Percentiles rank a stretch among this genome's conserved stretches.
These are phyloP conservation scores for Dinoponera quadriceps DNA, from an alignment of 1,140 invertebrate species.

Conservation along the genomic window DNA sequence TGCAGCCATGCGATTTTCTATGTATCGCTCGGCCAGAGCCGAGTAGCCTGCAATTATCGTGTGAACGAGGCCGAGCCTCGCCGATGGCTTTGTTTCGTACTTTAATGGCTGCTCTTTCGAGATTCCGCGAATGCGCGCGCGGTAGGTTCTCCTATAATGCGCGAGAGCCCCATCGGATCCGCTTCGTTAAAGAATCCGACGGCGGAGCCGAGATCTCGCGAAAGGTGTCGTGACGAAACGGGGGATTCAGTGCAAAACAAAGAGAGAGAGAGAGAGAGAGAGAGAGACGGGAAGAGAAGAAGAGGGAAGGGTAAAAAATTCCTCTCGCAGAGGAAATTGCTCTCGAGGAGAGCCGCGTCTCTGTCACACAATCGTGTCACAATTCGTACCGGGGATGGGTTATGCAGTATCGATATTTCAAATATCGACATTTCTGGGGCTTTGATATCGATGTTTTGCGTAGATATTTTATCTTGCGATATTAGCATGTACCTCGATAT, in stretches of 20 bases:
- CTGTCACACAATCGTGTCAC: no score
- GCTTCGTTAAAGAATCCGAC: constrained; percentile 2
- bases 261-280: not conserved
- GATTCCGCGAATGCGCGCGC: not conserved
- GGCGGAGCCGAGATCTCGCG: not conserved
- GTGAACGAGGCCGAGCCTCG: constrained; percentile 66
- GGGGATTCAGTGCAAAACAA: not conserved
- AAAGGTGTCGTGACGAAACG: not conserved
- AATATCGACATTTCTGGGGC: no score
- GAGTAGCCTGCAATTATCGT: constrained; percentile 53
- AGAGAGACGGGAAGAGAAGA: not conserved
- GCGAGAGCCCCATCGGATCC: not conserved
- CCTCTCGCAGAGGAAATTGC: no score
- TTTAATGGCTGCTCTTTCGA: constrained; percentile 16
- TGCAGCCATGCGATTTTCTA: constrained; percentile 61
- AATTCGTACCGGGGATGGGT: no score
- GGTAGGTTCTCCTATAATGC: not conserved
- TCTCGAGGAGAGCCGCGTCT: not conserved
- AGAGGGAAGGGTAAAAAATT: not conserved
- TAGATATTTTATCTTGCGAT: no score
- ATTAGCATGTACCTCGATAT: no score
- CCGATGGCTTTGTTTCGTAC: constrained; percentile 57
- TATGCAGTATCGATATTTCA: no score
- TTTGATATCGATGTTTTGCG: no score
- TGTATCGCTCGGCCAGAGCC: constrained; percentile 48